Evolutionary conservation across 2,797 vertebrate genomes (phyloP).

Genomic region (Myotis pilosus): DNA sequence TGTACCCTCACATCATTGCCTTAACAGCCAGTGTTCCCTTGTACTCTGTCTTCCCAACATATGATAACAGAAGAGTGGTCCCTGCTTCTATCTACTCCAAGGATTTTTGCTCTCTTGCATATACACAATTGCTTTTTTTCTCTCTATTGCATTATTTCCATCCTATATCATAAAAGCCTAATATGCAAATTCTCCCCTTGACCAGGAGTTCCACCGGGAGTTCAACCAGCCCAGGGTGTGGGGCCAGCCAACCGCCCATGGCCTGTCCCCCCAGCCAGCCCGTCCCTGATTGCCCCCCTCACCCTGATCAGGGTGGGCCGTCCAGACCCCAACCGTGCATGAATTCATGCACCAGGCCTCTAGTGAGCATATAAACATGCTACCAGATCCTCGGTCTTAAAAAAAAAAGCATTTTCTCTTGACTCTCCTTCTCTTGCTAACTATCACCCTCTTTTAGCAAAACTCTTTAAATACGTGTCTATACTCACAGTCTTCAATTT

Average conservation of each 20-base stretch:
- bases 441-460: neutral
- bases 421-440: neutral
- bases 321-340: too few relatives aligned
- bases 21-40: neutral
- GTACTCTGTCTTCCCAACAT: neutral
- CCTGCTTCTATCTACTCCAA: neutral
- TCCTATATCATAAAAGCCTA: neutral
- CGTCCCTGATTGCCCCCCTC: too few relatives aligned
- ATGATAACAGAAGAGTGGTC: neutral
- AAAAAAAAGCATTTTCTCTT: conserved; percentile 37
- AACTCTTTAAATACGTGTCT: neutral
- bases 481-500: neutral
- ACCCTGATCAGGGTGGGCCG: too few relatives aligned
- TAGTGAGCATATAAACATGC: neutral
- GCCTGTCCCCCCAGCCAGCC: too few relatives aligned
- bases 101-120: neutral
- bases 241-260: too few relatives aligned
- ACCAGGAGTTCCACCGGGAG: too few relatives aligned
- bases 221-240: too few relatives aligned
- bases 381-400: neutral
- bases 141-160: neutral
- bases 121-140: neutral
- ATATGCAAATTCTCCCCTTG: too few relatives aligned
- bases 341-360: too few relatives aligned
- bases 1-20: neutral